A percentile compares a stretch with the other conserved stretches of the same genome.
Evolutionary conservation across 2,113 vertebrate species (phyloP).

Genomic region (Triplophysa tibetana): DNA sequence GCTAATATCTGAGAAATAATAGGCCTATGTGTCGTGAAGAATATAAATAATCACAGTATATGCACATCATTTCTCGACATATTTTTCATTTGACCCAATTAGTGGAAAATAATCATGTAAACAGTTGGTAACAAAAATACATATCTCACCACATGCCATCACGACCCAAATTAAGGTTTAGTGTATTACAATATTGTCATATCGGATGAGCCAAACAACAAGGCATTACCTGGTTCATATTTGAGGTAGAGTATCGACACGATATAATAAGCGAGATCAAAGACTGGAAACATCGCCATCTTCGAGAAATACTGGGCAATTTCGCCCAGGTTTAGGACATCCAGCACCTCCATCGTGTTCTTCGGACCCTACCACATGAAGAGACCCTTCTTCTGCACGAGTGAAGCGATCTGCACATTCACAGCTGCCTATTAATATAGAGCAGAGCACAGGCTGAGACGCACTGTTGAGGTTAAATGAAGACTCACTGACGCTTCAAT

Average conservation of each 20-base stretch:
- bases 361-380: slow-evolving; percentile 36
- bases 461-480: slow-evolving; percentile 34
- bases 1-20: no score
- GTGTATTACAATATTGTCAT: neutral
- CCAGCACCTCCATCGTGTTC: slow-evolving; percentile 83
- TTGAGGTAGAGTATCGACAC: slow-evolving; percentile 97
- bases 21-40: no score
- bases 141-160: no score
- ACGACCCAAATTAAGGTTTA: neutral
- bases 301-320: slow-evolving; percentile 86
- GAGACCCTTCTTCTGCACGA: slow-evolving; percentile 56
- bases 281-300: slow-evolving; percentile 91
- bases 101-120: no score
- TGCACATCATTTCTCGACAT: no score
- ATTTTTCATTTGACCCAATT: no score
- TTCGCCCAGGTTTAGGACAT: slow-evolving; percentile 84
- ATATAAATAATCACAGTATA: no score
- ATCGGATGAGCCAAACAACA: neutral
- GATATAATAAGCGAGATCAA: slow-evolving; percentile 95
- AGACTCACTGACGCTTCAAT: slow-evolving; percentile 10
- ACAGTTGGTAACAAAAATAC: neutral
- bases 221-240: slow-evolving; percentile 88
- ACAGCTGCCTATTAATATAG: slow-evolving; percentile 77
- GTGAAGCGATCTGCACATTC: slow-evolving; percentile 63
- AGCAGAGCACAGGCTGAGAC: slow-evolving; percentile 58